phyloP scores from a whole-genome alignment of 2,797 vertebrate species.

The Fratercula arctica region DNA sequence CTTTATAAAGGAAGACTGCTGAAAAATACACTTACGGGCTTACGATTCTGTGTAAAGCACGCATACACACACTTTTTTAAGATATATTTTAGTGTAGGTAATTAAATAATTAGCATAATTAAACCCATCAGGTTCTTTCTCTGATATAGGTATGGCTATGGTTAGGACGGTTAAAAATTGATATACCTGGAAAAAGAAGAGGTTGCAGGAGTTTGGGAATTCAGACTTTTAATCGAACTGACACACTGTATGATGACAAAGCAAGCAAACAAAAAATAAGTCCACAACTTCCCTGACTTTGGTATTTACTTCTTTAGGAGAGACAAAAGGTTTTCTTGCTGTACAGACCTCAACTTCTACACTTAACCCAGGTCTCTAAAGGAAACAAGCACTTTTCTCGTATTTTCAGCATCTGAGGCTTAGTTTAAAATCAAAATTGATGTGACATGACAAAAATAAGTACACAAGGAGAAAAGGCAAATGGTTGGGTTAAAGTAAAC shows the following conservation, averaged over 20 bases:
- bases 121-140: background rate
- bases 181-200: conserved; percentile 8
- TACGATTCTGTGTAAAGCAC: background rate
- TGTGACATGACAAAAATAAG: background rate
- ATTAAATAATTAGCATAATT: background rate
- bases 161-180: background rate
- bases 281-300: background rate
- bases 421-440: background rate
- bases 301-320: background rate
- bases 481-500: background rate
- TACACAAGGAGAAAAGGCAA: background rate
- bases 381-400: background rate
- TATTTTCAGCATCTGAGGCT: background rate
- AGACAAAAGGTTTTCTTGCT: background rate
- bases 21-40: background rate
- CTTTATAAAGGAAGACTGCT: background rate
- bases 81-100: background rate
- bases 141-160: conserved; percentile 9
- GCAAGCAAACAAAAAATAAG: background rate
- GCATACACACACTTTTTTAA: background rate
- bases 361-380: background rate
- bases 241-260: background rate
- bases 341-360: background rate
- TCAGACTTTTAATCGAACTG: background rate
- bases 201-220: background rate